These are phyloP conservation scores for Sericinus montela DNA, from an alignment of 2,888 invertebrate species.

Conservation along the genomic window DNA sequence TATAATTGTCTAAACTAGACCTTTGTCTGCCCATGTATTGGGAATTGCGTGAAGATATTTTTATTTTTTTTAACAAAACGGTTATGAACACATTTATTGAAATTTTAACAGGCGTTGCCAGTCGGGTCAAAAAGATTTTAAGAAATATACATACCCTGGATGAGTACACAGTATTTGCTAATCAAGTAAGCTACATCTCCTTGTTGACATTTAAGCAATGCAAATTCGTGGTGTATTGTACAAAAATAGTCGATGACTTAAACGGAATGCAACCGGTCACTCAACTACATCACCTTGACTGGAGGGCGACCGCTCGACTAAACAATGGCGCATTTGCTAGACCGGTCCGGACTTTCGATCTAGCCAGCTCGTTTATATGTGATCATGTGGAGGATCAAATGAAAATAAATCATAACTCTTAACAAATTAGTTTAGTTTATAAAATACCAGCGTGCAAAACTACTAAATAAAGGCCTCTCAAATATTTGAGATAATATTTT, in stretches of 20 bases:
- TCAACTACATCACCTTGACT: slow-evolving; percentile 52
- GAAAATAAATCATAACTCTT: not conserved
- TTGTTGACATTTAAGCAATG: slow-evolving; percentile 10
- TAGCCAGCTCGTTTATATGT: not conserved
- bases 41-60: no score
- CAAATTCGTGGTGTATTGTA: slow-evolving; percentile 21
- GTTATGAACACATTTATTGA: no score
- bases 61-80: not conserved
- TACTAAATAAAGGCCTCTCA: no score
- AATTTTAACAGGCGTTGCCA: no score
- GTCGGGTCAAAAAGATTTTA: not conserved
- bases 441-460: no score
- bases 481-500: no score
- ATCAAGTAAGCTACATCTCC: slow-evolving; percentile 5
- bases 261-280: slow-evolving; percentile 55
- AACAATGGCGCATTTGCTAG: slow-evolving; percentile 33
- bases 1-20: no score
- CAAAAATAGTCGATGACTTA: slow-evolving; percentile 36
- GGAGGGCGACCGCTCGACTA: slow-evolving; percentile 40
- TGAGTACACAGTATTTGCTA: not conserved
- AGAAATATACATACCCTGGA: not conserved
- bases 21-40: no score
- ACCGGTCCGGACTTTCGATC: slow-evolving; percentile 18
- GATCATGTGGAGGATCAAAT: not conserved
- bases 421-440: not conserved